Evolutionary conservation across 2,888 invertebrate species (phyloP), one percentile per base, ranked within the genome.

Genomic region (Harpalus rufipes): DNA sequence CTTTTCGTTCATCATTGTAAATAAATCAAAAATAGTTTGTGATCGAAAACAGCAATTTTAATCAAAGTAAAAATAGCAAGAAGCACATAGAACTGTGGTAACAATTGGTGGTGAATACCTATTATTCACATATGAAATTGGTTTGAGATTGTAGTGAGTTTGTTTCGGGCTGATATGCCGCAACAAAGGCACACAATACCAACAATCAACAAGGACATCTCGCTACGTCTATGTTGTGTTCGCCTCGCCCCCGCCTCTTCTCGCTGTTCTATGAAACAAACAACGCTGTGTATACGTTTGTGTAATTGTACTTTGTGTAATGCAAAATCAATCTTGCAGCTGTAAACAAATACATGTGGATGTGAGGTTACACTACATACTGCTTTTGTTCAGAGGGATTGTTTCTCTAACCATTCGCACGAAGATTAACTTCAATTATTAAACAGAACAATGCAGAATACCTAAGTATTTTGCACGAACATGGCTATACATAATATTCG

Each of bases 201-300:
- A 74, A 74, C 74, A 74, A 74, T 74, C 74, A 74, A 74, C 74
- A 74, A 74, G 74, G 74, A 74, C 74, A 74, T 74, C 74, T 74
- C 74, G 21, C 44, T 56, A 41, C 51, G 74, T 65, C 21, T 72
- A 41, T 72, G 32, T 68, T 72, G 63, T 63, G 25, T 63, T 59
- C 14, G n/a, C n/a, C 59, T 59, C 59, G 59, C 59, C 59, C 7
- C 7, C 16, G 7, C 8, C 14, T 14, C 14, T 18, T 14, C n/a
- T 0, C 10, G 16, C 32, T 51, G 7, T 10, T 51, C 10, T 51
- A 51, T 63, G 12, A 8, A 21, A 63, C 63, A 63, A 63, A 63
- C 63, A 21, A 21, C 1, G 63, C 12, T 63, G 63, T 63, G 21
- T 21, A 63, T 68, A 25, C 68, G 68, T 68, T 68, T 68, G 68